Base-by-base conservation (phyloP, 2,797 vertebrate genomes). In the Bovichtus variegatus region DNA sequence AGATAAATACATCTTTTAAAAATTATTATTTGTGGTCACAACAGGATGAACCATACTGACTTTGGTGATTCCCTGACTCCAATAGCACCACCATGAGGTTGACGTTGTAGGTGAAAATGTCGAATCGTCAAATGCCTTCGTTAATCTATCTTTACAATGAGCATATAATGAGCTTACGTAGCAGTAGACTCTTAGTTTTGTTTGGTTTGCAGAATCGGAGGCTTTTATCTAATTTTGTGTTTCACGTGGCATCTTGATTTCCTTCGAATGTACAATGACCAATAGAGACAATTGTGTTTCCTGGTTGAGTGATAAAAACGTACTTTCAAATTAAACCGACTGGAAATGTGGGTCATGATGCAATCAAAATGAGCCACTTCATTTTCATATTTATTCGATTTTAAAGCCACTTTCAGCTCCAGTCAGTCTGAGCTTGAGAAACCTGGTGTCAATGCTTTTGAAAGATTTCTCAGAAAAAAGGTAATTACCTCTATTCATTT, bases 401-500 rank as follows among this genome's bases (percentile, higher is more conserved):
- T 83, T 61, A 72, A 80, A 84, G 63, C 49, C 40, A 78, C 71
- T 81, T 81, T 84, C 38, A 55, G 54, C 46, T 64, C 46, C 44
- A 55, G 59, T 81, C 73, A 78, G 60, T 60, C 44, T 49, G 46
- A 53, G 43, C 27, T 62, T 53, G 40, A 57, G 46, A 66, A 86
- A 83, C 64, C 41, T 25, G 68, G 68, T 85, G 63, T 64, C 2
- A 5, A 49, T 59, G 66, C 77, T 71, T 87, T 82, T 89, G 63
- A 83, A 92, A 85, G 62, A 63, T 83, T 74, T 84, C 54, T 84
- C 34, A 59, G 68, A 66, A 74, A 81, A 78, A 80, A 78, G 38
- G 57, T 82, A 87, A 86, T 89, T 89, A 82, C 78, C 63, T 86
- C 80, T 77, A 80, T 89, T 91, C 82, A 92, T 81, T 83, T 83